Evolutionary conservation across 2,888 invertebrate genomes (phyloP), one percentile per base, ranked within the genome.

Genomic region (Nycteola revayana): DNA sequence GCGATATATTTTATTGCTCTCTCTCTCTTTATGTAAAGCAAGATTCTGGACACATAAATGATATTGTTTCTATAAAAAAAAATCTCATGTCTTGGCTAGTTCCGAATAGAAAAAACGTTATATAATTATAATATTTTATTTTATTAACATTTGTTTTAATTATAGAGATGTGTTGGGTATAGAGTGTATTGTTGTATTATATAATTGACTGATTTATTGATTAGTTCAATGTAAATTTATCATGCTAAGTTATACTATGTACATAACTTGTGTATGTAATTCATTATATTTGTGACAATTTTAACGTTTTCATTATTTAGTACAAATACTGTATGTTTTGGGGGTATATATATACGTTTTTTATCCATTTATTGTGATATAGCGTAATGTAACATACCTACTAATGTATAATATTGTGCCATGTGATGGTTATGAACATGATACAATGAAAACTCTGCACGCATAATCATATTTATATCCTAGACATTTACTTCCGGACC

Each of bases 201-300:
- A 74, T 72, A 68, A 70, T 73, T 73, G 81, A 81, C 81, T 80
- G 81, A 81, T 69, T 70, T 71, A 66, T 75, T 66, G 63, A 66
- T 74, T 78, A 74, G 67, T 71, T 67, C 46, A 59, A 57, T 67
- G 56, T 69, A 63, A 59, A 56, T 49, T 45, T 51, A 46, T 49
- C 42, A 51, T 46, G 30, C 48, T 66, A 54, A 36, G 49, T 66
- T 60, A 57, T 56, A 44, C 44, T 48, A 42, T 69, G 62, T 69
- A 71, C 49, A 68, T 71, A 70, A 47, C 54, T 42, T 60, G 46
- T 66, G 53, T 72, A 64, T 61, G 60, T 61, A 66, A 55, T 59
- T 33, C 41, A 36, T 31, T 31, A 66, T 48, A 58, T 66, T 66
- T 61, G 55, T 51, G 54, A 66, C 60, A 59, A 47, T 60, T 55